Conservation (phyloP, 2,888 invertebrate species). For the Cephus pygmeus region DNA sequence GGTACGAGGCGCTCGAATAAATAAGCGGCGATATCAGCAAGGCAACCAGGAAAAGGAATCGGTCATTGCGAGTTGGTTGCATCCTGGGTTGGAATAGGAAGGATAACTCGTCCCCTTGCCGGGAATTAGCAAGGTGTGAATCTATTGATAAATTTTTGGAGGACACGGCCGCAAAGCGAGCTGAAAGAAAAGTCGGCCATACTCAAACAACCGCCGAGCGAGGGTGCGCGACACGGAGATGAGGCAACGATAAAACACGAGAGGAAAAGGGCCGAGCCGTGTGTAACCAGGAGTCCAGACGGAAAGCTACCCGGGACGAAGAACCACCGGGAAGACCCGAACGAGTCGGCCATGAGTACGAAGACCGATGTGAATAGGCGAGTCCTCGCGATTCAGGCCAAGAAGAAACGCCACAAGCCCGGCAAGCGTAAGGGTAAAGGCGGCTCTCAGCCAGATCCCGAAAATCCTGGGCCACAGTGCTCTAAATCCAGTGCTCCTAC, state of each 20-base stretch:
- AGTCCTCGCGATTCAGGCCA: conserved; percentile 91
- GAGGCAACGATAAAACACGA: conserved; percentile 28
- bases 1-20: conserved; percentile 16
- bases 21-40: conserved; percentile 6
- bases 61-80: background rate
- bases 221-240: conserved; percentile 40
- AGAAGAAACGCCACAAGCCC: conserved; percentile 91
- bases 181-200: conserved; percentile 43
- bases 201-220: conserved; percentile 61
- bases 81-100: background rate
- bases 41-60: background rate
- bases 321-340: conserved; percentile 9
- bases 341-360: conserved; percentile 75
- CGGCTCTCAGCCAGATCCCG: conserved; percentile 68
- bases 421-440: conserved; percentile 85
- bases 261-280: background rate
- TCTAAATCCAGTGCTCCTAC: conserved; percentile 37
- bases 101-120: background rate
- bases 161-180: conserved; percentile 12
- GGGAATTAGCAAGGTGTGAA: background rate
- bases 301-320: background rate
- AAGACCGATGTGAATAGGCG: conserved; percentile 93
- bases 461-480: conserved; percentile 61
- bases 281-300: background rate
- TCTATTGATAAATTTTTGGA: conserved; percentile 4